Evolutionary conservation across 2,888 invertebrate species (phyloP), one percentile per base, ranked within the genome.

Genomic region (Rhorus exstirpatorius): DNA sequence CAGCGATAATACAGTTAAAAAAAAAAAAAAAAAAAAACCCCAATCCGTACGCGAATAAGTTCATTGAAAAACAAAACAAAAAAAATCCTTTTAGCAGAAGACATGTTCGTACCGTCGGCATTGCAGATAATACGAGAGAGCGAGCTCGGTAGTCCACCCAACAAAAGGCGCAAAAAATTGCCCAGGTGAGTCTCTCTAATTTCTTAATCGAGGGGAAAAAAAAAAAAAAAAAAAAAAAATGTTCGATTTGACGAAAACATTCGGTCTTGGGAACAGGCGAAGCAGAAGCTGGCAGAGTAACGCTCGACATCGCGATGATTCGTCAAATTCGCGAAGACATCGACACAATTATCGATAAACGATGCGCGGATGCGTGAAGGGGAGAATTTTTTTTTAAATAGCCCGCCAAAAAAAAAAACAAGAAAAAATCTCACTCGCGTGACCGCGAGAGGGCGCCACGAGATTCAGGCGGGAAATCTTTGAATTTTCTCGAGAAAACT

Each of bases 131-230:
- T 92, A 60, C 89, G 90, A 19, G 91, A 92, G 74, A 91, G 90
- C 77, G 92, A 92, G 81, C 86, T 91, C 8, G 89, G 89, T 24
- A 88, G 88, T 83, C 88, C 87, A 12, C 83, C 90, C 44, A 92
- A 92, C 83, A 92, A 91, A 84, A 90, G 92, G 81, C 91, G 91
- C 85, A 93, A 93, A 89, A 93, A 93, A 88, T 90, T 93, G 83
- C 91, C 93, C 84, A 93, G 93, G 93, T 93, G 89, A 92, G 65
- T 10, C 19, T 7, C 12, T 4, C 14, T 51, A 8, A 21, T 24
- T 53, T 49, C n/a, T 65, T 24, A 17, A 14, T 55, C 46, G 14
- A 6, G 12, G 4, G 49, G 49, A 58, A 14, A 8, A 31, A 3
- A n/a, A 12, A 10, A 0, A 31, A 58, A 58, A 58, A 2, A 6